A percentile compares a stretch with the other conserved stretches of the same genome.
Conservation (phyloP, 53 echinoderm and acorn worm species). For the Glandiceps talaboti region DNA sequence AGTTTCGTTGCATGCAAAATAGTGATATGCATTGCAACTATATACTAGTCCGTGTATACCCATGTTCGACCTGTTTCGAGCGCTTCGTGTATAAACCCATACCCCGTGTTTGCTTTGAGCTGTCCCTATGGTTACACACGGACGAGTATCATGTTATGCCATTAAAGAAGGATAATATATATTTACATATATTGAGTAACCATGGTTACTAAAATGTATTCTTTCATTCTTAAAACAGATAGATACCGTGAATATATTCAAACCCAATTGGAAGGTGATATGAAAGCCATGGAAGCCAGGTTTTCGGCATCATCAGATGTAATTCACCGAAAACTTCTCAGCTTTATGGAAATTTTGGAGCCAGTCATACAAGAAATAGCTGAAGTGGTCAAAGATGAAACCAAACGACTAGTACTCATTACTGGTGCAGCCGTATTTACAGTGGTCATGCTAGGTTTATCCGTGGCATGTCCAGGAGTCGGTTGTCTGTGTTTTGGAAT, state of each 20-base stretch:
- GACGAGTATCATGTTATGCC: too few species aligned
- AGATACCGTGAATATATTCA: not conserved
- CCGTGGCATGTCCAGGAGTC: not conserved
- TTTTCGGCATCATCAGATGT: not conserved
- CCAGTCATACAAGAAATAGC: not conserved
- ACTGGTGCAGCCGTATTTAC: not conserved
- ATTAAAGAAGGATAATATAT: too few species aligned
- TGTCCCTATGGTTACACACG: too few species aligned
- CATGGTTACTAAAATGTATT: too few species aligned
- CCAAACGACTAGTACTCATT: not conserved
- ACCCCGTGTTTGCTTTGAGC: too few species aligned
- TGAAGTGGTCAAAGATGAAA: not conserved
- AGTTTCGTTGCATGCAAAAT: too few species aligned
- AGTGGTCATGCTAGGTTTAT: not conserved
- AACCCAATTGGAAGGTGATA: not conserved
- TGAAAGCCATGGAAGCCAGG: not conserved
- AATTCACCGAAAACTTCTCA: not conserved
- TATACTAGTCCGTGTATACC: too few species aligned
- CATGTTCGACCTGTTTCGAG: too few species aligned
- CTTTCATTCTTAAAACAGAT: too few species aligned
- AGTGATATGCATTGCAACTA: too few species aligned
- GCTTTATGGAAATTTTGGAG: not conserved
- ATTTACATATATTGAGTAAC: too few species aligned
- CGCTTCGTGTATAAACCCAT: too few species aligned
- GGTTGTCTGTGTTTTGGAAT: not conserved